Evolutionary conservation across 2,797 vertebrate species (phyloP).

Genomic region (Pseudochaenichthys georgianus): DNA sequence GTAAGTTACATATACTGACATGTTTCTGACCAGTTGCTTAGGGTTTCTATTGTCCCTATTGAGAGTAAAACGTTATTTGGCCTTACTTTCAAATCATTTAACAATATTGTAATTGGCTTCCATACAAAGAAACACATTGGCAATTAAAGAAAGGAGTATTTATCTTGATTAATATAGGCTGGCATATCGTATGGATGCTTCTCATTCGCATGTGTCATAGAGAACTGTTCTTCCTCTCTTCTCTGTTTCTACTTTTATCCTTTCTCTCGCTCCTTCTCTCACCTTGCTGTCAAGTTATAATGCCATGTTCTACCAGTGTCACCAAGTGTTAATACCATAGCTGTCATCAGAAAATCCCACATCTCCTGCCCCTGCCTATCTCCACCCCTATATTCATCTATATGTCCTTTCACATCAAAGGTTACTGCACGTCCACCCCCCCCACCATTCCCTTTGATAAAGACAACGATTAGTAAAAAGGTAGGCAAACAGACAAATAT

Average conservation of each 20-base stretch:
- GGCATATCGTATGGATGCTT: slow-evolving; percentile 4
- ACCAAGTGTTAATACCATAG: slow-evolving; percentile 67
- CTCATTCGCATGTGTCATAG: slow-evolving; percentile 15
- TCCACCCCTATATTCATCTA: slow-evolving; percentile 34
- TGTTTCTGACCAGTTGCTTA: too few species aligned
- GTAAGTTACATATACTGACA: too few species aligned
- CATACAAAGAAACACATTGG: too few species aligned
- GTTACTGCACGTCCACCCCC: slow-evolving; percentile 48
- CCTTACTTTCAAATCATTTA: too few species aligned
- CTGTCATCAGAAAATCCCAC: slow-evolving; percentile 64
- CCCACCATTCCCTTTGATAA: slow-evolving; percentile 42
- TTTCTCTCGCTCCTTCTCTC: too few species aligned
- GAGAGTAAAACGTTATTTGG: too few species aligned
- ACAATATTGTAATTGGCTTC: too few species aligned
- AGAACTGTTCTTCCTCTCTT: background rate
- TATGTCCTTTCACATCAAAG: slow-evolving; percentile 50
- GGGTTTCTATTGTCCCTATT: too few species aligned
- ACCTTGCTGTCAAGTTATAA: slow-evolving; percentile 56
- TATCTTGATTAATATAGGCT: background rate
- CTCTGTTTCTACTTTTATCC: too few species aligned
- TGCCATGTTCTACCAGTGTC: slow-evolving; percentile 63
- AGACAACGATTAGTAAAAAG: slow-evolving; percentile 68
- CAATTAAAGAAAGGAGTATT: background rate
- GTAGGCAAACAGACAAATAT: slow-evolving; percentile 55
- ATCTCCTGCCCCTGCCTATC: slow-evolving; percentile 44